These are phyloP conservation scores for Ophonus ardosiacus DNA, from an alignment of 2,888 invertebrate genomes.

Conservation along the genomic window DNA sequence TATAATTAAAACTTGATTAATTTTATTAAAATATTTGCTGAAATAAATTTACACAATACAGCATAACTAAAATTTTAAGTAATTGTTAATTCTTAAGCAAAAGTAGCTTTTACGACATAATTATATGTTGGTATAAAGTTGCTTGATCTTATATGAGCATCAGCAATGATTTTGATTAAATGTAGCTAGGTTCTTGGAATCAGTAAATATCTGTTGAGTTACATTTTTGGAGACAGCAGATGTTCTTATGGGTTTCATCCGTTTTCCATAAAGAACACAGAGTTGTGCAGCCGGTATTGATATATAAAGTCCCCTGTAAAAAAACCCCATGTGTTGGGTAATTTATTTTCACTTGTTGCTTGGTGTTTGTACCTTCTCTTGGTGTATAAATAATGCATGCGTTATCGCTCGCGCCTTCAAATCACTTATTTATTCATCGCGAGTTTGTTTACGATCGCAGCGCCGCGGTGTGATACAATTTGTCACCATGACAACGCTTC, in stretches of 20 bases:
- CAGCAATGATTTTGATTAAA: too few species aligned
- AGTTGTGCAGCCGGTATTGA: slow-evolving; percentile 23
- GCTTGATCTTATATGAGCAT: too few species aligned
- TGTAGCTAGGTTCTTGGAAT: too few species aligned
- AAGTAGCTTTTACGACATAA: too few species aligned
- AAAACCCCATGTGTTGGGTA: slow-evolving; percentile 21
- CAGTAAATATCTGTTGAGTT: too few species aligned
- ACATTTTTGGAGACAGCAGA: neutral
- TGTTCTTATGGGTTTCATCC: neutral
- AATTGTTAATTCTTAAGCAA: too few species aligned
- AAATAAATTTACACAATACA: too few species aligned
- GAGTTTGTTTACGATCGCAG: slow-evolving; percentile 64
- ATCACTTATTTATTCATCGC: slow-evolving; percentile 61
- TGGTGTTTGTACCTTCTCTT: neutral
- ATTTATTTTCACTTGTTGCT: slow-evolving; percentile 35
- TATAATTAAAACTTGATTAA: too few species aligned
- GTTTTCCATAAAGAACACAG: neutral
- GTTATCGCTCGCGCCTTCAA: slow-evolving; percentile 46
- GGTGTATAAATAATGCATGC: slow-evolving; percentile 56
- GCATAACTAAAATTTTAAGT: too few species aligned
- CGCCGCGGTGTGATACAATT: slow-evolving; percentile 65
- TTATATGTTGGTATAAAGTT: too few species aligned
- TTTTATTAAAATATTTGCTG: too few species aligned
- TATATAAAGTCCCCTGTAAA: slow-evolving; percentile 29
- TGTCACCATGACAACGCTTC: slow-evolving; percentile 68